Evolutionary conservation across 2,888 invertebrate genomes (phyloP).

Genomic region (Allolobophora icterica): DNA sequence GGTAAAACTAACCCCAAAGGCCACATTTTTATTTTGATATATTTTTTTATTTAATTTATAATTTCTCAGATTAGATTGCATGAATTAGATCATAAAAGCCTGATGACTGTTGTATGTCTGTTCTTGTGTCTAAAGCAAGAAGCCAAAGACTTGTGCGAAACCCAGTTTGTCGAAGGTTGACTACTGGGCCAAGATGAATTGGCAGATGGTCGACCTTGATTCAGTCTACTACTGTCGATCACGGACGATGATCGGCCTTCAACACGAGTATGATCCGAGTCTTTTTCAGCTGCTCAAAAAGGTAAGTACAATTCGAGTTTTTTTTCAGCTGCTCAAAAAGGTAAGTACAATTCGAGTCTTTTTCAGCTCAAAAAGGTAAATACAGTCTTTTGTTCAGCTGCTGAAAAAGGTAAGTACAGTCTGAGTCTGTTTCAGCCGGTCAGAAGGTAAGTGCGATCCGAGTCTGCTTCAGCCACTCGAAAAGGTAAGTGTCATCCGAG

Average conservation of each 20-base stretch:
- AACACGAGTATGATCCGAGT: constrained; percentile 24
- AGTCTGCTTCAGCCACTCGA: too few species aligned
- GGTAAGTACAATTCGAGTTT: neutral
- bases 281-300: neutral
- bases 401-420: too few species aligned
- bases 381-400: neutral
- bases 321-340: too few species aligned
- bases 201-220: constrained; percentile 36
- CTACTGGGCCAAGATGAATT: constrained; percentile 36
- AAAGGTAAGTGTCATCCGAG: too few species aligned
- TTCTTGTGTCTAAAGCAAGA: neutral
- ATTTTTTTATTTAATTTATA: too few species aligned
- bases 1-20: too few species aligned
- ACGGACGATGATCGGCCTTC: constrained; percentile 32
- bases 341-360: too few species aligned
- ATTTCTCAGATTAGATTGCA: too few species aligned
- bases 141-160: neutral
- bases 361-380: neutral
- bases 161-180: neutral
- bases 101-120: neutral
- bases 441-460: too few species aligned
- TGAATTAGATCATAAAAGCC: too few species aligned
- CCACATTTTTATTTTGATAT: too few species aligned
- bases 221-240: constrained; percentile 37
- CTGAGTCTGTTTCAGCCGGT: too few species aligned